phyloP scores from a whole-genome alignment of 2,113 vertebrate genomes.

The Sylvietta virens region DNA sequence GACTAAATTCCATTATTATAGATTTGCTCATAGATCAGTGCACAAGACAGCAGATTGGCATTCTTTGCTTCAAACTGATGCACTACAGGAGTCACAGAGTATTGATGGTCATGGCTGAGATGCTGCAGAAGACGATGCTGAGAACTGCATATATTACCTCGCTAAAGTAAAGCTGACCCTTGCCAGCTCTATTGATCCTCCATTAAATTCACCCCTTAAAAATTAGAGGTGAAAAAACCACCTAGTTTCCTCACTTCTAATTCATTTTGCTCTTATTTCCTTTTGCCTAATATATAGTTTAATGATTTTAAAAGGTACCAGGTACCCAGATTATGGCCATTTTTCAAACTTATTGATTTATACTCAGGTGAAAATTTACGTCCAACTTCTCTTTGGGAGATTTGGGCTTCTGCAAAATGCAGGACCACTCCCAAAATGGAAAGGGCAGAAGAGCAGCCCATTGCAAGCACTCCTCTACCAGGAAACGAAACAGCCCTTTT shows the following conservation, averaged over 20 bases:
- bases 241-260: background rate
- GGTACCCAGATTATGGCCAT: background rate
- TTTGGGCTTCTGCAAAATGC: background rate
- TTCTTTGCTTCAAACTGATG: background rate
- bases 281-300: background rate
- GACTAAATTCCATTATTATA: slow-evolving; percentile 23
- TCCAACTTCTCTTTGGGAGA: background rate
- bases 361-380: background rate
- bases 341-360: background rate
- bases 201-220: slow-evolving; percentile 7
- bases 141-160: background rate
- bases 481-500: background rate
- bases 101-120: slow-evolving; percentile 11
- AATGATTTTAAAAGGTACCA: background rate
- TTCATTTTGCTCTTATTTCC: slow-evolving; percentile 19
- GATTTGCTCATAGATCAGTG: slow-evolving; percentile 35
- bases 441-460: background rate
- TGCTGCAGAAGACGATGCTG: background rate
- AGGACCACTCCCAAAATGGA: background rate
- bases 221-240: background rate
- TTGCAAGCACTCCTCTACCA: background rate
- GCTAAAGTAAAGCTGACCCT: background rate
- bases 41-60: slow-evolving; percentile 9
- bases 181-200: slow-evolving; percentile 15
- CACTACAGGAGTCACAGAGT: background rate